These are phyloP conservation scores for Hipparchia semele DNA, from an alignment of 2,888 invertebrate species.

Conservation along the genomic window DNA sequence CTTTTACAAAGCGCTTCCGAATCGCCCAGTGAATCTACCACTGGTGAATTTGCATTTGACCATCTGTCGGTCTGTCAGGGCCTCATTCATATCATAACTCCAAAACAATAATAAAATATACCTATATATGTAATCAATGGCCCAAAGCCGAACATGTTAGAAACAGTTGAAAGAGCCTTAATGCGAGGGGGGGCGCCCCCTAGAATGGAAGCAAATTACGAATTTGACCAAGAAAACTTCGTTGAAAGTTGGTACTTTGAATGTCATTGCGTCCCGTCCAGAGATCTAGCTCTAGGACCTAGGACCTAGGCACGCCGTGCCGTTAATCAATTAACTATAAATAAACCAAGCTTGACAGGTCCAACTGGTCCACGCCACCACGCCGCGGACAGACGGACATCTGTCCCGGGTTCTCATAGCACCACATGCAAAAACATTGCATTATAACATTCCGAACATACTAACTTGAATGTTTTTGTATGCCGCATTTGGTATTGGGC, in stretches of 20 bases:
- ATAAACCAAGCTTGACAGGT: slow-evolving; percentile 38
- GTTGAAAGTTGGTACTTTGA: neutral
- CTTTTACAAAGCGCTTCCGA: no score
- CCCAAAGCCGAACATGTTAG: no score
- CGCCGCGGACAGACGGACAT: slow-evolving; percentile 39
- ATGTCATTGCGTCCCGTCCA: neutral
- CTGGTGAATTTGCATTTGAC: no score
- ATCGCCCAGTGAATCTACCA: no score
- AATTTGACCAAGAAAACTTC: neutral
- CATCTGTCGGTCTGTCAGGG: no score
- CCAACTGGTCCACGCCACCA: slow-evolving; percentile 27
- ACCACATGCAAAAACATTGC: slow-evolving; percentile 19
- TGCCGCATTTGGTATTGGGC: slow-evolving; percentile 3
- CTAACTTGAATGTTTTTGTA: neutral
- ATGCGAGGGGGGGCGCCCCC: no score
- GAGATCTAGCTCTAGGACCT: neutral
- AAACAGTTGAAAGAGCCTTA: no score
- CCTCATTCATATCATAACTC: no score
- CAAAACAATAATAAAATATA: no score
- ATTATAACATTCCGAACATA: slow-evolving; percentile 25
- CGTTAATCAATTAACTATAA: slow-evolving; percentile 41
- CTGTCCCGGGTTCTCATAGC: slow-evolving; percentile 40
- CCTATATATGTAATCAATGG: no score
- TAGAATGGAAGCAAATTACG: no score
- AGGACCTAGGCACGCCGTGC: slow-evolving; percentile 7